phyloP scores from a whole-genome alignment of 2,113 vertebrate species.

The Manacus vitellinus region DNA sequence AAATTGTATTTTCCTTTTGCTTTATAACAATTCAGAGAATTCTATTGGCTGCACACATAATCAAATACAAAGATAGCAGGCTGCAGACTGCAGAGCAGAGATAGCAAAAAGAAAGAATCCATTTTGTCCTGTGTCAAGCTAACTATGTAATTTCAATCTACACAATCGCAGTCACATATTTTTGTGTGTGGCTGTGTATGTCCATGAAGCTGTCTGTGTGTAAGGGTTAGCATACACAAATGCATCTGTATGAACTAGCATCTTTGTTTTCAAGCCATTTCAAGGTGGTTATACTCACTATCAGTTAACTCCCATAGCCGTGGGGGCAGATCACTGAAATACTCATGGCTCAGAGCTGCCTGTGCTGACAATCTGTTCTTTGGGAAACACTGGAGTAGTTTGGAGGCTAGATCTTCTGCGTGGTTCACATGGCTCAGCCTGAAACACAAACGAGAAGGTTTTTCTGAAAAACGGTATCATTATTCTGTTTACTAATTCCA shows the following conservation, averaged over 20 bases:
- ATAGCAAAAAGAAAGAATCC: constrained; percentile 70
- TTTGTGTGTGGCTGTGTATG: not conserved
- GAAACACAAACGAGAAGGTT: constrained; percentile 54
- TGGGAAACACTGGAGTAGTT: constrained; percentile 96
- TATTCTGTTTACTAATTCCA: not conserved
- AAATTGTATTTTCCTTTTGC: constrained; percentile 76
- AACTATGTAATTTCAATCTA: constrained; percentile 63
- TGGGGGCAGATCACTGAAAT: constrained; percentile 94
- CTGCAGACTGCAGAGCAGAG: constrained; percentile 77
- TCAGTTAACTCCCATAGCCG: constrained; percentile 94
- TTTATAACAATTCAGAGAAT: constrained; percentile 74
- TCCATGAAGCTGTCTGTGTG: not conserved
- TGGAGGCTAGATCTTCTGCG: constrained; percentile 93
- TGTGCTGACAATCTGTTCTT: constrained; percentile 95
- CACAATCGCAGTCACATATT: constrained; percentile 6
- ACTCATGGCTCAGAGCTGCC: constrained; percentile 90
- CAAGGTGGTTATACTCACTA: constrained; percentile 80
- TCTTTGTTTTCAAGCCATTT: not conserved
- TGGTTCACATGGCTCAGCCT: constrained; percentile 93
- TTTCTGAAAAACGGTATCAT: constrained; percentile 10
- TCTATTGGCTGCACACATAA: constrained; percentile 73
- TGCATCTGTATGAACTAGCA: not conserved
- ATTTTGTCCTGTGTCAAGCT: constrained; percentile 72
- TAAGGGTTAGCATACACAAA: not conserved
- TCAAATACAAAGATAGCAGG: constrained; percentile 75